These are phyloP conservation scores for Propithecus deckenii DNA, from an alignment of 2,797 vertebrate genomes.

Conservation along the genomic window DNA sequence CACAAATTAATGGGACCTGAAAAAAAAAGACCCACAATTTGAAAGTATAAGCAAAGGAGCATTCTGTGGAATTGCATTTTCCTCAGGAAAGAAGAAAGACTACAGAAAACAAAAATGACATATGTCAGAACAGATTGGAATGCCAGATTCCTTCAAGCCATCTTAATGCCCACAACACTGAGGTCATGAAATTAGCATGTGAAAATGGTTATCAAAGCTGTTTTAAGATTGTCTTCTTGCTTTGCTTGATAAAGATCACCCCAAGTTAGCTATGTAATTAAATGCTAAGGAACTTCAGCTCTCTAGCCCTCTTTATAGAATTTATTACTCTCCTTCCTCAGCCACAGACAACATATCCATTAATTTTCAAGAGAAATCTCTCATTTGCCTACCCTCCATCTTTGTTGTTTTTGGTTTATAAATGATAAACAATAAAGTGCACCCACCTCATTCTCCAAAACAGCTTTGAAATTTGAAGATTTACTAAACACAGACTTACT, in stretches of 20 bases:
- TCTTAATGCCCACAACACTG: not conserved
- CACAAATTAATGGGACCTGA: not conserved
- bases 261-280: not conserved
- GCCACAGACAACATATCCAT: constrained; percentile 67
- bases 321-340: constrained; percentile 70
- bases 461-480: constrained; percentile 91
- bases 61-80: not conserved
- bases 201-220: not conserved
- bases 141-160: not conserved
- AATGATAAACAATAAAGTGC: constrained; percentile 85
- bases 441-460: constrained; percentile 89
- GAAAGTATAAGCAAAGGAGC: not conserved
- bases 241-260: not conserved
- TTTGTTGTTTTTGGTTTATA: constrained; percentile 79
- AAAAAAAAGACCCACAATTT: not conserved
- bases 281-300: constrained; percentile 37
- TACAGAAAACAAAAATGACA: not conserved
- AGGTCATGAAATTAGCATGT: not conserved
- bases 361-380: constrained; percentile 75
- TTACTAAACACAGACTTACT: constrained; percentile 92
- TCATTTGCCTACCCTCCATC: constrained; percentile 78
- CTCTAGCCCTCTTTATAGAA: constrained; percentile 49
- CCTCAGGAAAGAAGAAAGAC: not conserved
- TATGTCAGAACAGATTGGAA: not conserved
- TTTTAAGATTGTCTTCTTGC: not conserved